Evolutionary conservation across 2,888 invertebrate species (phyloP).

Genomic region (Perithous albicinctus): DNA sequence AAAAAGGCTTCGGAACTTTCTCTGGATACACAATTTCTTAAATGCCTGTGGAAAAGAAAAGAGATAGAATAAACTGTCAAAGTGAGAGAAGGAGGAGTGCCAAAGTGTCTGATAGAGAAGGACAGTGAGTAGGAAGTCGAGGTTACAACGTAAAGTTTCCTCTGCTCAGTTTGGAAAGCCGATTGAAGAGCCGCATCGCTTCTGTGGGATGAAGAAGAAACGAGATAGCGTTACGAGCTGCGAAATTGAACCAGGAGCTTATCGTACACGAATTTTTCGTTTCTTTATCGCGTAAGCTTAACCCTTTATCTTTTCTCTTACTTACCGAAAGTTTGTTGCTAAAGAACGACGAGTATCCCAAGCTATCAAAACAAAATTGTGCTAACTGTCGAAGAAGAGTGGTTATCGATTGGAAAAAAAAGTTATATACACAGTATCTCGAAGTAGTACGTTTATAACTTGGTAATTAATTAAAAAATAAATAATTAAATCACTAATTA

Average conservation of each 20-base stretch:
- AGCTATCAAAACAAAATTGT: background rate
- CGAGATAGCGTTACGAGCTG: conserved; percentile 57
- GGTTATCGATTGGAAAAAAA: background rate
- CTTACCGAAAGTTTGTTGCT: background rate
- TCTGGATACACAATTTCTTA: conserved; percentile 73
- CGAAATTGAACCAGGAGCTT: conserved; percentile 70
- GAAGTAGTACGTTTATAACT: background rate
- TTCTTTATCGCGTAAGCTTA: background rate
- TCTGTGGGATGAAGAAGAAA: conserved; percentile 50
- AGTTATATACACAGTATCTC: background rate
- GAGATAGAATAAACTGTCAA: conserved; percentile 42
- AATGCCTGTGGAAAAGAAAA: conserved; percentile 54
- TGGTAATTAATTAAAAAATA: background rate
- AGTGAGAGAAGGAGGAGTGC: background rate
- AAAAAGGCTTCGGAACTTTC: conserved; percentile 70
- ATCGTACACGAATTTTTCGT: conserved; percentile 11
- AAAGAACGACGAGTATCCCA: background rate
- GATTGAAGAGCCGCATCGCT: conserved; percentile 48
- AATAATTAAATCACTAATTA: background rate
- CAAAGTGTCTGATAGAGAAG: background rate
- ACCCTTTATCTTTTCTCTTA: background rate
- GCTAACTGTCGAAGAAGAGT: background rate
- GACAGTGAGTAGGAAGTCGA: conserved; percentile 18
- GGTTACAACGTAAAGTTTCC: conserved; percentile 40
- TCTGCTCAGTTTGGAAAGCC: conserved; percentile 30